A percentile compares a stretch with the other conserved stretches of the same genome.
phyloP scores from a whole-genome alignment of 2,113 vertebrate genomes.

The Peromyscus maniculatus region DNA sequence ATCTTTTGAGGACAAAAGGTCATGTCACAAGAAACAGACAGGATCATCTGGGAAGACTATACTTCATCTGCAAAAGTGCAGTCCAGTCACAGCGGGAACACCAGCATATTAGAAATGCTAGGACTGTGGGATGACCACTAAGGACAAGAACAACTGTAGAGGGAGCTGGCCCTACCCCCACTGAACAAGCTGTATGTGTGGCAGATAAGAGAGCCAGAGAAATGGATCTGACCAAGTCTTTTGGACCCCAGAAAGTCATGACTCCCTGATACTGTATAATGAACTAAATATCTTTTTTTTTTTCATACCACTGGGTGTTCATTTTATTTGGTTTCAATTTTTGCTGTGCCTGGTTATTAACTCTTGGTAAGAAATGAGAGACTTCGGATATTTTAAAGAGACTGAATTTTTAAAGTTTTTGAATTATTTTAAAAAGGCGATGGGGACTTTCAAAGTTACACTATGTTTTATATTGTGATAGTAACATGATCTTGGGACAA shows the following conservation, averaged over 20 bases:
- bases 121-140: background rate
- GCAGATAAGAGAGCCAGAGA: background rate
- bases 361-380: background rate
- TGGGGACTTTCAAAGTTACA: too few relatives aligned
- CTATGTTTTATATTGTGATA: too few relatives aligned
- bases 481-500: too few relatives aligned
- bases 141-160: background rate
- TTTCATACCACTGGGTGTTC: background rate
- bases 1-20: background rate
- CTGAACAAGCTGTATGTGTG: background rate
- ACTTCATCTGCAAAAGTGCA: background rate
- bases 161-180: background rate
- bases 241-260: background rate
- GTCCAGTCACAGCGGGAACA: background rate
- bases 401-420: background rate
- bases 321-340: background rate
- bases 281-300: background rate
- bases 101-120: background rate
- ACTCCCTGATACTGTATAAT: background rate
- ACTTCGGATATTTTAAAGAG: background rate
- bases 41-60: background rate
- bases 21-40: background rate
- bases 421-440: background rate
- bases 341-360: background rate
- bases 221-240: background rate